phyloP scores from a whole-genome alignment of 1,140 invertebrate species.

The Halesus radiatus region DNA sequence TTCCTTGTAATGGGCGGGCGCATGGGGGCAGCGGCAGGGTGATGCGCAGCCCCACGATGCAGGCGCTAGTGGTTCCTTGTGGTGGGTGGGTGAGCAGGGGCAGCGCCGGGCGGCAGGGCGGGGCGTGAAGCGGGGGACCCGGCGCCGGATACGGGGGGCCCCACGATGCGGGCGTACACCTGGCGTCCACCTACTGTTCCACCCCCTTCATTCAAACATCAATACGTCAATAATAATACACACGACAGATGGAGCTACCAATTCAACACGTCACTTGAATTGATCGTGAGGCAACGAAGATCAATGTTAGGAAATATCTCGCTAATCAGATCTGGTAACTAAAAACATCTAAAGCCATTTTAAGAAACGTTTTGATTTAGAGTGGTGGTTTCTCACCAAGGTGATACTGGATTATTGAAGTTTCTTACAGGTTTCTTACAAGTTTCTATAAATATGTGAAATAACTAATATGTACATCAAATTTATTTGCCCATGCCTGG shows the following conservation, averaged over 20 bases:
- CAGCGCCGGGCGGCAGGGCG: neutral
- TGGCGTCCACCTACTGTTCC: slow-evolving; percentile 23
- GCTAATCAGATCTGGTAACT: neutral
- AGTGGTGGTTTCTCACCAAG: too few relatives aligned
- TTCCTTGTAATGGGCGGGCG: too few relatives aligned
- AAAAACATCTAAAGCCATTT: neutral
- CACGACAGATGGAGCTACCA: neutral
- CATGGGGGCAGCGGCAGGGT: too few relatives aligned
- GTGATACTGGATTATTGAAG: too few relatives aligned
- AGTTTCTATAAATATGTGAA: too few relatives aligned
- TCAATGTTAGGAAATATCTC: neutral
- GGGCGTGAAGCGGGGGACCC: neutral
- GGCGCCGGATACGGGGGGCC: slow-evolving; percentile 2
- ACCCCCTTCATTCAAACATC: neutral
- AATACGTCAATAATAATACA: neutral
- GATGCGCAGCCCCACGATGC: too few relatives aligned
- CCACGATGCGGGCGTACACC: slow-evolving; percentile 33
- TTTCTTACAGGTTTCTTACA: too few relatives aligned
- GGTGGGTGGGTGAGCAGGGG: slow-evolving; percentile 14
- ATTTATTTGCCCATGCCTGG: too few relatives aligned
- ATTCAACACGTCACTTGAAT: neutral
- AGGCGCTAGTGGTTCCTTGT: slow-evolving; percentile 19
- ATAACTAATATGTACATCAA: too few relatives aligned
- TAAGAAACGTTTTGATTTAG: neutral
- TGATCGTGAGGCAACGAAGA: neutral